Percentiles rank a stretch among this genome's conserved stretches.
Conservation (phyloP, 2,113 vertebrate genomes). For the Solea solea region DNA sequence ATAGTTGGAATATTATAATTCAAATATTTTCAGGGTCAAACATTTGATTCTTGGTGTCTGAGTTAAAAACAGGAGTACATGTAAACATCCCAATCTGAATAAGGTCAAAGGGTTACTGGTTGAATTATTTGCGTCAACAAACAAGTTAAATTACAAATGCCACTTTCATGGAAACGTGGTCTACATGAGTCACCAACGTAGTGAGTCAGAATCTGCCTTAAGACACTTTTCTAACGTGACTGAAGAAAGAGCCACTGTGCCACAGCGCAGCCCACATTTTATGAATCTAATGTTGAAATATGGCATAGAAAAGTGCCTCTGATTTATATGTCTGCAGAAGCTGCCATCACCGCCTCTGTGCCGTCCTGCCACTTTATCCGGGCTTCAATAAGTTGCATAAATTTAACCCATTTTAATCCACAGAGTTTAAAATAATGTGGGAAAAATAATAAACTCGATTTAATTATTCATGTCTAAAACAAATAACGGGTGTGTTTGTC, state of each 20-base stretch:
- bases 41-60: too few relatives aligned
- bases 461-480: neutral
- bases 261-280: constrained; percentile 26
- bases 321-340: constrained; percentile 9
- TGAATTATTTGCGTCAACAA: neutral
- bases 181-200: constrained; percentile 17
- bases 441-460: neutral
- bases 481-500: neutral
- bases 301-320: neutral
- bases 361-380: neutral
- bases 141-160: neutral
- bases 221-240: neutral
- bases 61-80: too few relatives aligned
- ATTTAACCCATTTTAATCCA: neutral
- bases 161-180: neutral
- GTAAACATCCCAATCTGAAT: too few relatives aligned
- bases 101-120: too few relatives aligned
- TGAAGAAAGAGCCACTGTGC: neutral
- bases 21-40: too few relatives aligned
- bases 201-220: constrained; percentile 19
- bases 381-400: neutral
- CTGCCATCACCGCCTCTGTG: neutral
- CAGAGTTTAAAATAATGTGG: neutral
- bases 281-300: constrained; percentile 16
- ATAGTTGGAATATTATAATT: too few relatives aligned